phyloP scores from a whole-genome alignment of 2,888 invertebrate species.

The Spodoptera exigua region DNA sequence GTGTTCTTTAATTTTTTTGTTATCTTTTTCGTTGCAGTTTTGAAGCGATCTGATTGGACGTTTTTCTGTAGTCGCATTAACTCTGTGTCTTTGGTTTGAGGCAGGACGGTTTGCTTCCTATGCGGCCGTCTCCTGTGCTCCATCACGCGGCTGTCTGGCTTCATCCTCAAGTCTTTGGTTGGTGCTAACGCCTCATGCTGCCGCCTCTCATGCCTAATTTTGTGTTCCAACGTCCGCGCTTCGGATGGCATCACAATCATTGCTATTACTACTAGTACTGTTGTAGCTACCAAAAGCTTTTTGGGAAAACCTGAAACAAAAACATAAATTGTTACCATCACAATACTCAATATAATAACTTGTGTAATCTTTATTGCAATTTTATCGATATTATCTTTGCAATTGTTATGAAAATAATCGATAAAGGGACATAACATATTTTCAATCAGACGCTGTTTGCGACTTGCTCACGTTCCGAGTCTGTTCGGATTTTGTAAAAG shows the following conservation, averaged over 20 bases:
- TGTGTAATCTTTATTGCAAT: constrained; percentile 17
- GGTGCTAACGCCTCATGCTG: constrained; percentile 66
- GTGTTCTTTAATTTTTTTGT: constrained; percentile 79
- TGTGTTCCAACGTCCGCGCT: constrained; percentile 75
- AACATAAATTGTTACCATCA: constrained; percentile 25
- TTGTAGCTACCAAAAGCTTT: constrained; percentile 87
- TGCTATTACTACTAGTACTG: constrained; percentile 80
- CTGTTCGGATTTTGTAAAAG: constrained; percentile 33
- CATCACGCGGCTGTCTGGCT: constrained; percentile 52
- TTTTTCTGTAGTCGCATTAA: constrained; percentile 67
- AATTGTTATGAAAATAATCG: constrained; percentile 47
- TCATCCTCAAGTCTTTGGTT: constrained; percentile 69
- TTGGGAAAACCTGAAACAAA: constrained; percentile 86
- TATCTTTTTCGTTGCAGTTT: constrained; percentile 76
- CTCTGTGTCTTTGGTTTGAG: constrained; percentile 73
- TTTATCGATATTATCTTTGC: constrained; percentile 36
- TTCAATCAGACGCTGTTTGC: constrained; percentile 32
- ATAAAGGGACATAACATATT: constrained; percentile 40
- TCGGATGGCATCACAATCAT: constrained; percentile 83
- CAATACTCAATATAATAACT: constrained; percentile 12
- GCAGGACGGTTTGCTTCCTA: constrained; percentile 64
- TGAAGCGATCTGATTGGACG: constrained; percentile 71
- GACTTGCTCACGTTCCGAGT: constrained; percentile 48
- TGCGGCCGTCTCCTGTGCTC: constrained; percentile 64
- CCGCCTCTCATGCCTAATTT: constrained; percentile 74